phyloP scores from a whole-genome alignment of 2,113 vertebrate genomes.

The Rattus norvegicus region DNA sequence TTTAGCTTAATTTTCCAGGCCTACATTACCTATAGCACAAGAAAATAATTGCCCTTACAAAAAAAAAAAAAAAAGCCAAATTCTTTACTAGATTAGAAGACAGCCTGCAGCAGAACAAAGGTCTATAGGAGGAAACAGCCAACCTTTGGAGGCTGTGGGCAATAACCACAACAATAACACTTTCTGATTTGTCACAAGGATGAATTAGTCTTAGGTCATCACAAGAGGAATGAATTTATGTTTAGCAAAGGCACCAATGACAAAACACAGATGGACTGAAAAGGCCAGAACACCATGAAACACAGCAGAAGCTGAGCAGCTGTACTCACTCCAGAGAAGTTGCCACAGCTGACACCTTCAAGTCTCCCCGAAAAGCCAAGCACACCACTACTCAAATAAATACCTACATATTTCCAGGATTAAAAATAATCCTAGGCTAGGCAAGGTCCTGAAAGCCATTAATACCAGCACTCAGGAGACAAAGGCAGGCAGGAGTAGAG shows the following conservation, averaged over 20 bases:
- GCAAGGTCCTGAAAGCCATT: background rate
- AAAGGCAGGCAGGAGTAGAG: background rate
- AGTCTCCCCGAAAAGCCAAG: background rate
- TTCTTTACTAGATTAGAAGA: background rate
- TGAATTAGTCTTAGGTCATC: background rate
- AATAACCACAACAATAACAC: background rate
- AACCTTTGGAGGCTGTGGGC: background rate
- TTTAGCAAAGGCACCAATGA: background rate
- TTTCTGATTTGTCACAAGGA: background rate
- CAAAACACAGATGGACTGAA: background rate
- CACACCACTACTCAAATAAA: background rate
- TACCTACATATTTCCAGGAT: background rate
- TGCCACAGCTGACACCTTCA: background rate
- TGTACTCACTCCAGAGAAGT: background rate
- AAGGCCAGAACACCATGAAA: background rate
- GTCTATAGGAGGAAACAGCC: background rate
- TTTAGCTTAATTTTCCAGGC: slow-evolving; percentile 3
- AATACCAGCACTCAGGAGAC: background rate
- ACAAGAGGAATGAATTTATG: background rate
- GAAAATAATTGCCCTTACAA: slow-evolving; percentile 21
- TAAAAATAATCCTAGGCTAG: background rate
- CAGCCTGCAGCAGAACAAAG: background rate
- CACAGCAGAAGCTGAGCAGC: background rate
- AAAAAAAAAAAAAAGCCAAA: background rate
- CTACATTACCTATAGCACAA: background rate